A percentile compares a stretch with the other conserved stretches of the same genome.
These are phyloP conservation scores for Colinus virginianus DNA, from an alignment of 2,113 vertebrate genomes.

Conservation along the genomic window DNA sequence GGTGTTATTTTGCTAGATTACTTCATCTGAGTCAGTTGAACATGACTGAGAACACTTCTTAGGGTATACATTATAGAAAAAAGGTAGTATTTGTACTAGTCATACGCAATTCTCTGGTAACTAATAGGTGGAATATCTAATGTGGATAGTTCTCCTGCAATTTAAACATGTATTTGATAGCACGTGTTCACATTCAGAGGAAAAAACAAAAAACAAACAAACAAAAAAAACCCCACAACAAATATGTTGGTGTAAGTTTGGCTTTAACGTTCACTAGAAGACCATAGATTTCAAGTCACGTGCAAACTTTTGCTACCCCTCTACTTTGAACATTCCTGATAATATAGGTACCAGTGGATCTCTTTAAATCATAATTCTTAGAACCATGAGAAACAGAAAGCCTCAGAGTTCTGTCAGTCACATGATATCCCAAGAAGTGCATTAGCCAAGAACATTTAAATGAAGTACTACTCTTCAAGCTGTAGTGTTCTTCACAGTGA, in stretches of 20 bases:
- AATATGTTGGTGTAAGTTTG: neutral
- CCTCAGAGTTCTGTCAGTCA: conserved; percentile 23
- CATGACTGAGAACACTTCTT: conserved; percentile 37
- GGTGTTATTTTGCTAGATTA: conserved; percentile 54
- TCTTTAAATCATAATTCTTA: neutral
- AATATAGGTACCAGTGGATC: neutral
- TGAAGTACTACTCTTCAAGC: neutral
- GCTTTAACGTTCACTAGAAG: neutral
- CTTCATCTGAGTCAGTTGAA: conserved; percentile 50
- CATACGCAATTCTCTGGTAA: conserved; percentile 45
- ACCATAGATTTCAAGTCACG: neutral
- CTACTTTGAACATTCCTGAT: neutral
- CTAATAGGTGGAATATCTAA: conserved; percentile 16
- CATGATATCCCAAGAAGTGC: neutral
- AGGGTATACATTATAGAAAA: conserved; percentile 30
- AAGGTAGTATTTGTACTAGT: conserved; percentile 50
- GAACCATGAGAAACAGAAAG: conserved; percentile 31
- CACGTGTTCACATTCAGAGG: neutral
- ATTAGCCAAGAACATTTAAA: conserved; percentile 48
- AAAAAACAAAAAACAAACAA: neutral
- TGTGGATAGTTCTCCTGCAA: conserved; percentile 11
- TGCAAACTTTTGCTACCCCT: neutral
- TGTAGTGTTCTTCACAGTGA: neutral
- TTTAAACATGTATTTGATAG: conserved; percentile 19
- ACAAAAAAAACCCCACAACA: neutral